These are phyloP conservation scores for Stomatorhinus walkeri DNA, from an alignment of 2,797 vertebrate species.

Conservation along the genomic window DNA sequence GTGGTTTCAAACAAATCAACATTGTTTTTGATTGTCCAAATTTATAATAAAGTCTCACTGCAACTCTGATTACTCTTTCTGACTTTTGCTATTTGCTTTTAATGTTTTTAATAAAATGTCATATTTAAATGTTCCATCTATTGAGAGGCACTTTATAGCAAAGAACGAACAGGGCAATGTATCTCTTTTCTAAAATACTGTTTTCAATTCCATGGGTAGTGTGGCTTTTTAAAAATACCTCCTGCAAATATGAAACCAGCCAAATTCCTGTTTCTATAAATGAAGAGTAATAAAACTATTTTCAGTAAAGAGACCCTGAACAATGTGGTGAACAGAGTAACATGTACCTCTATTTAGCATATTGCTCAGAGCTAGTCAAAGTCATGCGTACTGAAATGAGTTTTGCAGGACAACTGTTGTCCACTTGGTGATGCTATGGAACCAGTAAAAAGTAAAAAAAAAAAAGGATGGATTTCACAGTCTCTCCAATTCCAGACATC, in stretches of 20 bases:
- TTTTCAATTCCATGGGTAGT: neutral
- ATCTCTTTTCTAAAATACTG: neutral
- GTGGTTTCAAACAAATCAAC: neutral
- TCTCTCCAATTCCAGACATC: neutral
- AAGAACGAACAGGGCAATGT: neutral
- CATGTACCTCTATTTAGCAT: neutral
- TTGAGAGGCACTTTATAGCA: neutral
- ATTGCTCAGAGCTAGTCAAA: neutral
- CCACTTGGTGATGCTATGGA: conserved; percentile 4
- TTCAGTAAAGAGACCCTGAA: neutral
- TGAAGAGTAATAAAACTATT: neutral
- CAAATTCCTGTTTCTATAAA: neutral
- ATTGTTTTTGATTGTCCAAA: neutral
- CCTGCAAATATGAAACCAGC: neutral
- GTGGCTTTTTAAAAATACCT: neutral
- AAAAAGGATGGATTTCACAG: neutral
- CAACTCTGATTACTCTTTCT: neutral
- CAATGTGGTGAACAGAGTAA: neutral
- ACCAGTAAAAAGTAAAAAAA: neutral
- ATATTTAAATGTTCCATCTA: neutral
- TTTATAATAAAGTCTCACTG: neutral
- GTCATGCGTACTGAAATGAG: neutral
- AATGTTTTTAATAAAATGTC: neutral
- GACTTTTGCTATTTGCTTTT: neutral
- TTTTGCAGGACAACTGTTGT: neutral